Evolutionary conservation across 2,888 invertebrate species (phyloP).

Genomic region (Gari tellinella): DNA sequence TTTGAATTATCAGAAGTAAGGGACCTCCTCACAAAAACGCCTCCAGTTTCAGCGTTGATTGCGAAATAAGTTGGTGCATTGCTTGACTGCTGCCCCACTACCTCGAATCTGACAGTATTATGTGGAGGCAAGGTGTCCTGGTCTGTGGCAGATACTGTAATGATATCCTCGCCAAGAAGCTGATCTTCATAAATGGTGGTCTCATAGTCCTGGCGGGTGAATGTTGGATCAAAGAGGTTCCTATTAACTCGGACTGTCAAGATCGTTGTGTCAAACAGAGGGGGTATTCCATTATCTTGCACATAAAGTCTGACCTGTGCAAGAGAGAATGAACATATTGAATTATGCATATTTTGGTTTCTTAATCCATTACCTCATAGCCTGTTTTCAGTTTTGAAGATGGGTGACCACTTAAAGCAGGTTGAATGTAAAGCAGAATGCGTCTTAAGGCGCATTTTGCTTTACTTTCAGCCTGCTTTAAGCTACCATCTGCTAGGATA

Average conservation of each 20-base stretch:
- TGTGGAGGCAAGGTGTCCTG: conserved; percentile 72
- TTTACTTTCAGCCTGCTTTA: no score
- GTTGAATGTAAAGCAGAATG: no score
- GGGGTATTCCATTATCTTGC: conserved; percentile 76
- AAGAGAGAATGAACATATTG: background rate
- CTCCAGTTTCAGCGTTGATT: conserved; percentile 69
- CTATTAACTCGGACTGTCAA: conserved; percentile 68
- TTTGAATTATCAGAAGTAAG: conserved; percentile 60
- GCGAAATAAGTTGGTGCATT: conserved; percentile 72
- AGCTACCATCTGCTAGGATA: no score
- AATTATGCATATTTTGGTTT: no score
- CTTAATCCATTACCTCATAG: no score
- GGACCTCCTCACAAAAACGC: conserved; percentile 69
- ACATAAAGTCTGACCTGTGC: conserved; percentile 74
- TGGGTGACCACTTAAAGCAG: no score
- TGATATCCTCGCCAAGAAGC: conserved; percentile 65
- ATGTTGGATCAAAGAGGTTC: conserved; percentile 66
- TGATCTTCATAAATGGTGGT: conserved; percentile 74
- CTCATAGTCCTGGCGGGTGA: conserved; percentile 58
- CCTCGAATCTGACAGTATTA: conserved; percentile 72
- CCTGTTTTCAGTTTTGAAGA: no score
- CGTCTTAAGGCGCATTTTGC: no score
- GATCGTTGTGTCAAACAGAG: conserved; percentile 67
- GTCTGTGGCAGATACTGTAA: conserved; percentile 70
- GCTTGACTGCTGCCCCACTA: conserved; percentile 62